Evolutionary conservation across 2,888 invertebrate species (phyloP).

Genomic region (Syrista parreyssii): DNA sequence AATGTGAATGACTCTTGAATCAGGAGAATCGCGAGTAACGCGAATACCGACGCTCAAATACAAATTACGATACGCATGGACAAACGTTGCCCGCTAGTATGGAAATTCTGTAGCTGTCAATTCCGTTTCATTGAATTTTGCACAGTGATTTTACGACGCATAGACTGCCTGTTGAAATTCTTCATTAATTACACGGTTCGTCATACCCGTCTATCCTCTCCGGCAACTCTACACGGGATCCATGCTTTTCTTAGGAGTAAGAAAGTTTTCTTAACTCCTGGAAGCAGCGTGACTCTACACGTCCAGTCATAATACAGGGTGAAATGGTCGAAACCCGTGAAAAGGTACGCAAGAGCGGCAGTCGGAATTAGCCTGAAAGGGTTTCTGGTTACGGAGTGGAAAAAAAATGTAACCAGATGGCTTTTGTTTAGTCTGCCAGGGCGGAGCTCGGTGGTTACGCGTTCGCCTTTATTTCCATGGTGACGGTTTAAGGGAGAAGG

Average conservation of each 20-base stretch:
- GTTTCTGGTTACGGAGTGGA: slow-evolving; percentile 34
- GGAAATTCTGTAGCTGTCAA: background rate
- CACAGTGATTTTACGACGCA: background rate
- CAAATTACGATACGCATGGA: background rate
- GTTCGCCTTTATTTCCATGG: slow-evolving; percentile 16
- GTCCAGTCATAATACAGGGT: slow-evolving; percentile 7
- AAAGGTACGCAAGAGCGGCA: slow-evolving; percentile 8
- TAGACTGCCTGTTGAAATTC: background rate
- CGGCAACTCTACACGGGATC: background rate
- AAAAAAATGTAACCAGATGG: slow-evolving; percentile 47
- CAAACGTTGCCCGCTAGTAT: background rate
- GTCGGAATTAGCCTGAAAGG: slow-evolving; percentile 35
- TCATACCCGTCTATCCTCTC: background rate
- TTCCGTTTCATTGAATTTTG: background rate
- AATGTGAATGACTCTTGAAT: background rate
- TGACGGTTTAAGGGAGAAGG: background rate
- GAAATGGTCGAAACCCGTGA: slow-evolving; percentile 1
- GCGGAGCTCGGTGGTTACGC: slow-evolving; percentile 23
- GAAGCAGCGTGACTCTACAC: background rate
- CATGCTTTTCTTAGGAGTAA: background rate
- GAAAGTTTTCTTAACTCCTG: background rate
- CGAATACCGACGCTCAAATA: background rate
- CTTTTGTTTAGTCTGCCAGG: slow-evolving; percentile 52
- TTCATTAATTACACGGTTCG: background rate
- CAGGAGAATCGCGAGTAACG: background rate